Conservation (phyloP, 2,888 invertebrate genomes). For the Silvanus unidentatus region DNA sequence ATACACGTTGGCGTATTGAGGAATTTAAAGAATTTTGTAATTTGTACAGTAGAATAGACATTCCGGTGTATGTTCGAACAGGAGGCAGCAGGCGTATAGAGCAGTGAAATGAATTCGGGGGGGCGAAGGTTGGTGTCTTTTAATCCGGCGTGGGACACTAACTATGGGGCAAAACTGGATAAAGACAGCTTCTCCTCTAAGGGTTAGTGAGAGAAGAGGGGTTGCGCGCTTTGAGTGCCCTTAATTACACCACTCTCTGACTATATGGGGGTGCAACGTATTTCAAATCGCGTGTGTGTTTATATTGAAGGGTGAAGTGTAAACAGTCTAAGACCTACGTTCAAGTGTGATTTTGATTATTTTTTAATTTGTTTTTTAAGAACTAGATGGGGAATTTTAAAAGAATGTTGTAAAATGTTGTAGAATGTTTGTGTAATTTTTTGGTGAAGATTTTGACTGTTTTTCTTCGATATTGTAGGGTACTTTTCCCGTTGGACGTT, state of each 20-base stretch:
- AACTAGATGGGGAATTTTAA: too few species aligned
- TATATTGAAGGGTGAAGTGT: slow-evolving; percentile 16
- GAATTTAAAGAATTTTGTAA: slow-evolving; percentile 2
- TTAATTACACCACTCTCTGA: slow-evolving; percentile 43
- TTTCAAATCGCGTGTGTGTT: slow-evolving; percentile 13
- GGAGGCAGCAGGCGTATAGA: too few species aligned
- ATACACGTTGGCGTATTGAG: too few species aligned
- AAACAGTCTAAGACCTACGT: slow-evolving; percentile 14
- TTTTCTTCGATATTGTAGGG: too few species aligned
- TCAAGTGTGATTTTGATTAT: neutral
- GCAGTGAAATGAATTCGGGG: too few species aligned
- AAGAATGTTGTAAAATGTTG: too few species aligned
- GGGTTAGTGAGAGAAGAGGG: slow-evolving; percentile 24
- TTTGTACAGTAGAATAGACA: slow-evolving; percentile 11
- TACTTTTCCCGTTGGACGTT: too few species aligned
- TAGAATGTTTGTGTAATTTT: too few species aligned
- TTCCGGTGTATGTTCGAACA: slow-evolving; percentile 23
- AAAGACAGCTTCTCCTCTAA: neutral
- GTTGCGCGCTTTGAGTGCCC: slow-evolving; percentile 44
- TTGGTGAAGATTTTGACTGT: too few species aligned
- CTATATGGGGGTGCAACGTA: slow-evolving; percentile 22
- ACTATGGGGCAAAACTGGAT: slow-evolving; percentile 20
- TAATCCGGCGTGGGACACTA: slow-evolving; percentile 40
- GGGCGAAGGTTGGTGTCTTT: too few species aligned
- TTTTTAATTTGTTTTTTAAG: too few species aligned